These are phyloP conservation scores for Xiphophorus birchmanni DNA, from an alignment of 2,797 vertebrate genomes.

Conservation along the genomic window DNA sequence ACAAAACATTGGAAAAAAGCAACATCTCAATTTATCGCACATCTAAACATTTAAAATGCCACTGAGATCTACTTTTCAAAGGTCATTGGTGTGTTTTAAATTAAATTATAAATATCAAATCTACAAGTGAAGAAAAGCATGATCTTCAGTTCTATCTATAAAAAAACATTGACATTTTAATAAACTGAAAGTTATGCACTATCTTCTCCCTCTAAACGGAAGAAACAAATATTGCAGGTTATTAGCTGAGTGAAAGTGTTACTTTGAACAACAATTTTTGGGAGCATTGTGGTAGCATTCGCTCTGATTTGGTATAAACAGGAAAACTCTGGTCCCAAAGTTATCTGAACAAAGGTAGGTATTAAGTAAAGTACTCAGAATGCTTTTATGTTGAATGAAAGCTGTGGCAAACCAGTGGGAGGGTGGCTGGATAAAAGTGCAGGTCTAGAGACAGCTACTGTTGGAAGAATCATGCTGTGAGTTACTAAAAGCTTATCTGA, in stretches of 20 bases:
- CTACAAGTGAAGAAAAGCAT: not conserved
- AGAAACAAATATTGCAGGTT: not conserved
- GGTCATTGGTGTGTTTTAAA: not conserved
- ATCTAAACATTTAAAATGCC: not conserved
- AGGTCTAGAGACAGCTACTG: not conserved
- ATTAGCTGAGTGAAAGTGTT: not conserved
- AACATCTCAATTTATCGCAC: not conserved
- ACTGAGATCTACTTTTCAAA: not conserved
- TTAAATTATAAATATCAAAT: not conserved
- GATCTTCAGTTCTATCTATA: not conserved
- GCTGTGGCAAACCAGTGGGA: slow-evolving; percentile 1
- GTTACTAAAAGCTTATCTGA: slow-evolving; percentile 3
- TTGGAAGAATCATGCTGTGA: not conserved
- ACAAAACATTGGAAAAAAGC: not conserved
- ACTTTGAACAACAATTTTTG: not conserved
- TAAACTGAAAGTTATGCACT: not conserved
- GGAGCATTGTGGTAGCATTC: not conserved
- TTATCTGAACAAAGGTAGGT: not conserved
- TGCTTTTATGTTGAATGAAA: slow-evolving; percentile 2
- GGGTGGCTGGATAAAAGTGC: slow-evolving; percentile 3
- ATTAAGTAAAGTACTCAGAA: not conserved
- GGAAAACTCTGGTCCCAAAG: not conserved
- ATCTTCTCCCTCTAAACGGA: not conserved
- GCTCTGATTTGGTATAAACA: not conserved
- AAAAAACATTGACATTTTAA: not conserved